Base-by-base conservation (phyloP, 2,888 invertebrate genomes). In the Tetropium fuscum region DNA sequence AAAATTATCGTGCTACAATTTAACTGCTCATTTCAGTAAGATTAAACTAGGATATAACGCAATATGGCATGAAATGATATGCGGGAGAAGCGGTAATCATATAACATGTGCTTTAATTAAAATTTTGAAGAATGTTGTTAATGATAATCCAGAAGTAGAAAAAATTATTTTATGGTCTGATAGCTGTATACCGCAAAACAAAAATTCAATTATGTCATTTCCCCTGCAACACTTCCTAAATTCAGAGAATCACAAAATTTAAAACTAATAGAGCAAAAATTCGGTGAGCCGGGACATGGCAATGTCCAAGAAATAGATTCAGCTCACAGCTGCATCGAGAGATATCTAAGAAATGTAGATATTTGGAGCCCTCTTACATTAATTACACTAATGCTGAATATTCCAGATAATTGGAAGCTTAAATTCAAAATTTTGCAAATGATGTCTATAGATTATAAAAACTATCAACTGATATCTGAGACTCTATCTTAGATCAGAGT, bases 201-300 rank as follows among this genome's bases (percentile, higher is more conserved):
- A 22, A 22, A 44, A 44, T 44, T 44, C 44, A 7, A 44, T 44
- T 10, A 22, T 43, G 44, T 22, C 44, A 44, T 36, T 36, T 3
- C 13, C 36, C 36, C 36, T 36, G 11, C 36, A 36, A 36, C 36
- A 36, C 15, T 36, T 36, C 15, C 15, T 36, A 15, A 11, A 36
- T 3, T 36, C 36, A 8, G 2, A 4, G 13, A 36, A 10, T 36
- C 36, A 36, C 11, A 13, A 36, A 36, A 36, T 36, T 36, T 36
- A 10, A 22, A 59, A 51, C 32, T 20, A 1, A 64, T 64, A 34
- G 53, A 58, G 40, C 60, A 61, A 40, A 62, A 59, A 48, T 62
- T 49, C 49, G 32, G 19, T 30, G 57, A 60, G 38, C 66, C 65
- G 7, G 68, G 68, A 19, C 68, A 69, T 53, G 58, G 61, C 3